phyloP scores from a whole-genome alignment of 2,888 invertebrate genomes.

The Synergus itoensis region DNA sequence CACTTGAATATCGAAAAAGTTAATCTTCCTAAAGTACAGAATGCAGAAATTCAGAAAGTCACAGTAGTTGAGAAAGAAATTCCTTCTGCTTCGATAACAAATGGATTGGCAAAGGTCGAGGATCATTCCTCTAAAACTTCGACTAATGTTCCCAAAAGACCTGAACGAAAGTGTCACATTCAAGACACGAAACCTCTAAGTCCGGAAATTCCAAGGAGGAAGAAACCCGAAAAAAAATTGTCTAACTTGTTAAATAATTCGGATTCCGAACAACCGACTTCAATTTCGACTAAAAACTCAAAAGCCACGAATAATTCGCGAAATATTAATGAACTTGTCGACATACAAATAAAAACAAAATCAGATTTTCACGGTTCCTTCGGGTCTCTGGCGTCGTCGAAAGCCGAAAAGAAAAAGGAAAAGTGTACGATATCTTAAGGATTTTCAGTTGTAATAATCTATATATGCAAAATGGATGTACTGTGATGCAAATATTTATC shows the following conservation, averaged over 20 bases:
- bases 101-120: background rate
- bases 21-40: slow-evolving; percentile 29
- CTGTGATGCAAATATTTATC: slow-evolving; percentile 38
- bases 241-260: slow-evolving; percentile 3
- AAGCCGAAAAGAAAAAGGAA: slow-evolving; percentile 61
- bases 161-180: slow-evolving; percentile 61
- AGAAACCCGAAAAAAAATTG: background rate
- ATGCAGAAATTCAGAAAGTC: slow-evolving; percentile 55
- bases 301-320: slow-evolving; percentile 39
- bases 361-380: slow-evolving; percentile 61
- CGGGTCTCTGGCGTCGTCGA: slow-evolving; percentile 61
- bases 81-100: slow-evolving; percentile 38
- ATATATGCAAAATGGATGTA: background rate
- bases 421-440: slow-evolving; percentile 70
- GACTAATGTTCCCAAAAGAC: slow-evolving; percentile 60
- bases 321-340: background rate
- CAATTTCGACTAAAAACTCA: background rate
- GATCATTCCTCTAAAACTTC: slow-evolving; percentile 42
- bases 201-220: slow-evolving; percentile 24
- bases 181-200: slow-evolving; percentile 49
- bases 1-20: slow-evolving; percentile 42
- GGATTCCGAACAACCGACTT: background rate
- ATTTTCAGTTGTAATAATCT: slow-evolving; percentile 4
- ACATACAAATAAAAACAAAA: slow-evolving; percentile 48
- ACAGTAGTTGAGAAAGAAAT: slow-evolving; percentile 61